A percentile compares a stretch with the other conserved stretches of the same genome.
phyloP scores from a whole-genome alignment of 1,140 invertebrate genomes.

The Pteromalus puparum region DNA sequence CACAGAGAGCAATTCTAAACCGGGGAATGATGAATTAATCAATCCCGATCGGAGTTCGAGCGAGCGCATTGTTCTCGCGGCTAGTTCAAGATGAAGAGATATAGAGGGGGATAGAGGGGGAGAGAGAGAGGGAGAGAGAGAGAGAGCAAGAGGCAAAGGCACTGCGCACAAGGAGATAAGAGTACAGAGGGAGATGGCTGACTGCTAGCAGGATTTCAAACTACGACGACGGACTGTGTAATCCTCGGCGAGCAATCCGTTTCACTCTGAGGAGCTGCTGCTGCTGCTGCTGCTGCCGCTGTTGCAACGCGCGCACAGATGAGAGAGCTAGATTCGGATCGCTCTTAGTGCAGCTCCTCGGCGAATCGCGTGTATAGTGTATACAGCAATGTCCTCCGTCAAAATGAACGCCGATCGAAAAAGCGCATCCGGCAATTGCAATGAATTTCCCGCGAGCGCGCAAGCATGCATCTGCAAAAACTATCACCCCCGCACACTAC shows the following conservation, averaged over 20 bases:
- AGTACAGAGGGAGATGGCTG: background rate
- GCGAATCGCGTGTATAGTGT: too few relatives aligned
- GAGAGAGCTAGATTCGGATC: slow-evolving; percentile 19
- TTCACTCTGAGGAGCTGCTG: slow-evolving; percentile 18
- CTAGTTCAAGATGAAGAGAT: background rate
- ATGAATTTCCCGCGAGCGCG: too few relatives aligned
- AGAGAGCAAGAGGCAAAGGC: background rate
- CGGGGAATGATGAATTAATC: slow-evolving; percentile 50
- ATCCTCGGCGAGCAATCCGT: slow-evolving; percentile 50
- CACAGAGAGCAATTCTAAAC: slow-evolving; percentile 13
- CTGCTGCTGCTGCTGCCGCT: slow-evolving; percentile 16
- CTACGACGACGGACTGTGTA: slow-evolving; percentile 51
- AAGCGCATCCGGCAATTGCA: too few relatives aligned
- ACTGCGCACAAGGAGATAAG: slow-evolving; percentile 11
- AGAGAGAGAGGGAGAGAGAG: background rate
- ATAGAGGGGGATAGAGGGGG: background rate
- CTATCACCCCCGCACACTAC: background rate
- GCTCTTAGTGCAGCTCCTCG: background rate
- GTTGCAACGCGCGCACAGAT: background rate
- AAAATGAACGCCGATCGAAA: too few relatives aligned
- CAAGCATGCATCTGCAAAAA: background rate
- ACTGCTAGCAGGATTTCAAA: background rate
- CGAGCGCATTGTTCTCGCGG: slow-evolving; percentile 43
- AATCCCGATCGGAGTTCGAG: slow-evolving; percentile 45
- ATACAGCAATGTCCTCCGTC: too few relatives aligned